Evolutionary conservation across 2,797 vertebrate genomes (phyloP).

Genomic region (Balearica regulorum): DNA sequence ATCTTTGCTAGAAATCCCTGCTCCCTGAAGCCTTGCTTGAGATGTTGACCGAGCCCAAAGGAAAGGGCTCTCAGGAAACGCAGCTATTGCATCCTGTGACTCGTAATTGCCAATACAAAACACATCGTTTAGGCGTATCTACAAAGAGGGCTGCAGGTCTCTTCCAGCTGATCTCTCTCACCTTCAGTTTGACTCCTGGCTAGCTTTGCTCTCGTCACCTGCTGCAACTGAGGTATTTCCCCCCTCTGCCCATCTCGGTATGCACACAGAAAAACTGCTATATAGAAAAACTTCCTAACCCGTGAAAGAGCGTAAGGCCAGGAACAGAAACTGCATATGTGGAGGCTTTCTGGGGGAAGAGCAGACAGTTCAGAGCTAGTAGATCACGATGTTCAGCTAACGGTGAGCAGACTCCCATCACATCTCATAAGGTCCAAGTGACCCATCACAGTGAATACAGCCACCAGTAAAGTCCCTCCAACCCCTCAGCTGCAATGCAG

Average conservation of each 20-base stretch:
- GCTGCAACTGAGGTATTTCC: neutral
- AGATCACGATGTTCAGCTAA: neutral
- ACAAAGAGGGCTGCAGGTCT: neutral
- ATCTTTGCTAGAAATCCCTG: neutral
- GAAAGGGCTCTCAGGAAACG: neutral
- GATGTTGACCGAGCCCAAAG: neutral
- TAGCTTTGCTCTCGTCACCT: neutral
- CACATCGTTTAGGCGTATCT: neutral
- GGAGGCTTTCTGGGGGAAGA: neutral
- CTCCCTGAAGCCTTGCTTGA: neutral
- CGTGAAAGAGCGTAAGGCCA: neutral
- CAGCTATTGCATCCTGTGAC: neutral
- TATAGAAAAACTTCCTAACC: neutral
- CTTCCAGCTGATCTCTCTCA: neutral
- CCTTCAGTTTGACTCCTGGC: neutral
- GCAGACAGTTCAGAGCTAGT: neutral
- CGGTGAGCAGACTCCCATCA: neutral
- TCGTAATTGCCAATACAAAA: neutral
- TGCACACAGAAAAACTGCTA: neutral
- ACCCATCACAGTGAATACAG: neutral
- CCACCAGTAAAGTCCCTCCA: neutral
- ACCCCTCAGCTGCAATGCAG: fast-evolving
- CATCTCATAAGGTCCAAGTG: fast-evolving
- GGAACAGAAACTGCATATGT: neutral
- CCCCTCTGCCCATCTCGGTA: neutral